Percentiles rank a stretch among this genome's conserved stretches.
phyloP scores from a whole-genome alignment of 2,797 vertebrate genomes.

The Cirrhinus molitorella region DNA sequence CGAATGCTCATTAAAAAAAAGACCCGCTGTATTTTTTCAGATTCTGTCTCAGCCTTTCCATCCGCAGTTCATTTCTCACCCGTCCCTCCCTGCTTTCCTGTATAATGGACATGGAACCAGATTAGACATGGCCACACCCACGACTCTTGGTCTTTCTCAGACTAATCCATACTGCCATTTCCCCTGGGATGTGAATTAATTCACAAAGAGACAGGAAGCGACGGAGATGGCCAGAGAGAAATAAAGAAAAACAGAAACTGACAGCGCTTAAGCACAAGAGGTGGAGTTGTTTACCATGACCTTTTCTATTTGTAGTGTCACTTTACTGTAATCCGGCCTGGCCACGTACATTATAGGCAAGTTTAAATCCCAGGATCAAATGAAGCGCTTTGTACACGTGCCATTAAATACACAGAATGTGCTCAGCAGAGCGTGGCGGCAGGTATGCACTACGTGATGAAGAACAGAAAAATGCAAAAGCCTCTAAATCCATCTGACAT shows the following conservation, averaged over 20 bases:
- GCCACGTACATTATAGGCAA: constrained; percentile 34
- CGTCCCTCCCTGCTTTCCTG: constrained; percentile 21
- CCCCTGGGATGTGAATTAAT: constrained; percentile 60
- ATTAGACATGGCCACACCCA: constrained; percentile 69
- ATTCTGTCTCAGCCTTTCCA: constrained; percentile 25
- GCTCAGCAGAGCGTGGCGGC: background rate
- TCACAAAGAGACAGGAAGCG: constrained; percentile 20
- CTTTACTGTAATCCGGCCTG: constrained; percentile 42
- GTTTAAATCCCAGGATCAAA: constrained; percentile 55
- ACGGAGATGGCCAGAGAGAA: background rate
- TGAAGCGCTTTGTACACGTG: constrained; percentile 13
- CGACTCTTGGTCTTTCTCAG: constrained; percentile 66
- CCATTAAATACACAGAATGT: constrained; percentile 8
- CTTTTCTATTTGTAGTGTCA: constrained; percentile 55
- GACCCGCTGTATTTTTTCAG: constrained; percentile 8
- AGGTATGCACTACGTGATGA: background rate
- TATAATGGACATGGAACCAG: constrained; percentile 60
- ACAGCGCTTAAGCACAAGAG: background rate
- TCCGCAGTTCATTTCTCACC: constrained; percentile 42
- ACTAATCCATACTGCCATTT: constrained; percentile 73
- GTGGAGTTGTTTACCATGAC: constrained; percentile 12
- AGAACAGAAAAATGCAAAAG: no score
- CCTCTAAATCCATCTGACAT: no score
- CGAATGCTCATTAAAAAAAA: constrained; percentile 69
- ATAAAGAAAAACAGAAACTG: background rate